Evolutionary conservation across 2,888 invertebrate species (phyloP).

Genomic region (Chromoteleia sp.): DNA sequence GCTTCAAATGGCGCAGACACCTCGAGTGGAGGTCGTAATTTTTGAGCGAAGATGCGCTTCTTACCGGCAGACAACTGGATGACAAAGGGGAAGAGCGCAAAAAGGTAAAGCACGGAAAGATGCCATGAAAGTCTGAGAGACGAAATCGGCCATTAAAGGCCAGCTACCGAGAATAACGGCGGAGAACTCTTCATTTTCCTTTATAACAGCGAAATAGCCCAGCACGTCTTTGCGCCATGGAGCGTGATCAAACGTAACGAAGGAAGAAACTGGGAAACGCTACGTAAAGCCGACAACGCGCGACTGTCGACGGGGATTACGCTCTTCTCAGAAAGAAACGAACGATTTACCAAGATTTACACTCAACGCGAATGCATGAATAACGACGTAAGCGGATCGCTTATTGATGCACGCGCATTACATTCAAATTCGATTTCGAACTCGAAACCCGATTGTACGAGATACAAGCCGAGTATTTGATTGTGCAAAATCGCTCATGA

Average conservation of each 20-base stretch:
- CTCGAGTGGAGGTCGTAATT: constrained; percentile 61
- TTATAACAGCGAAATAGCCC: constrained; percentile 63
- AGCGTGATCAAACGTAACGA: constrained; percentile 69
- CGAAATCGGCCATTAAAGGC: constrained; percentile 65
- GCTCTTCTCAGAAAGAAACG: constrained; percentile 52
- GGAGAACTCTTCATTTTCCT: constrained; percentile 66
- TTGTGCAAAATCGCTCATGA: too few relatives aligned
- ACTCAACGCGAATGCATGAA: constrained; percentile 21
- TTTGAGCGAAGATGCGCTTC: constrained; percentile 38
- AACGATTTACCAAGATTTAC: constrained; percentile 61
- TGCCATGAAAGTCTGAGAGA: constrained; percentile 50
- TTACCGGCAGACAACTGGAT: constrained; percentile 42
- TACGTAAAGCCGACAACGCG: constrained; percentile 67
- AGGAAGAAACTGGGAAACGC: constrained; percentile 76
- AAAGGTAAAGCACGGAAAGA: constrained; percentile 38
- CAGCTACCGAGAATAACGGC: constrained; percentile 65
- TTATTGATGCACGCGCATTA: constrained; percentile 24
- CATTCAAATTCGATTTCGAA: constrained; percentile 27
- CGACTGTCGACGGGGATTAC: constrained; percentile 54
- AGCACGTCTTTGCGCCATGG: constrained; percentile 59
- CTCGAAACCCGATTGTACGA: too few relatives aligned
- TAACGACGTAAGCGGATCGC: constrained; percentile 45
- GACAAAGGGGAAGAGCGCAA: constrained; percentile 56
- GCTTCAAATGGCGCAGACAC: constrained; percentile 54
- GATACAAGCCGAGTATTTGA: too few relatives aligned